Evolutionary conservation across 2,113 vertebrate genomes (phyloP).

Genomic region (Otolemur garnettii): DNA sequence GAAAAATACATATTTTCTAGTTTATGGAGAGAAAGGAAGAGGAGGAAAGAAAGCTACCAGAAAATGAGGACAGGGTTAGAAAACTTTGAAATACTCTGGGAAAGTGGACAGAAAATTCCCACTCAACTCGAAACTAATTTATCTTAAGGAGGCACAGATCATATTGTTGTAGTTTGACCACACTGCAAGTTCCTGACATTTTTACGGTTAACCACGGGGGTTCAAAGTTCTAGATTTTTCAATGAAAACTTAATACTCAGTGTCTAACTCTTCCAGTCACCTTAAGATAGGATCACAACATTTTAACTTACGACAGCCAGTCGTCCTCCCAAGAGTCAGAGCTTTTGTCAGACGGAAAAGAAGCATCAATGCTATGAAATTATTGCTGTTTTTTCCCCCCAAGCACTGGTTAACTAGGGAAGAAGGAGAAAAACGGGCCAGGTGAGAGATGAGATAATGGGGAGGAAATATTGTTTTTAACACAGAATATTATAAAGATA

Average conservation of each 20-base stretch:
- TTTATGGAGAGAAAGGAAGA: slow-evolving; percentile 28
- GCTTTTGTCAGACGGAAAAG: slow-evolving; percentile 25
- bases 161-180: not conserved
- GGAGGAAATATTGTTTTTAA: slow-evolving; percentile 26
- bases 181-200: not conserved
- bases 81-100: slow-evolving; percentile 62
- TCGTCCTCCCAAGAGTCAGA: not conserved
- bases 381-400: not conserved
- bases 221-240: not conserved
- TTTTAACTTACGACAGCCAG: not conserved
- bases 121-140: slow-evolving; percentile 69
- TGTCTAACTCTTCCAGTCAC: not conserved
- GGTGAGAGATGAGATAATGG: not conserved
- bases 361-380: not conserved
- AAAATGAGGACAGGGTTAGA: slow-evolving; percentile 54
- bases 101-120: slow-evolving; percentile 66
- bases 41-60: slow-evolving; percentile 59
- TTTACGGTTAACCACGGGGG: not conserved
- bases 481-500: not conserved
- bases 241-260: not conserved
- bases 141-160: slow-evolving; percentile 51
- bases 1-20: slow-evolving; percentile 59
- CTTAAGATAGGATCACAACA: not conserved
- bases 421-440: slow-evolving; percentile 1
- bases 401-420: not conserved